Base-by-base conservation (phyloP, 2,797 vertebrate species). In the Hydrolagus colliei region DNA sequence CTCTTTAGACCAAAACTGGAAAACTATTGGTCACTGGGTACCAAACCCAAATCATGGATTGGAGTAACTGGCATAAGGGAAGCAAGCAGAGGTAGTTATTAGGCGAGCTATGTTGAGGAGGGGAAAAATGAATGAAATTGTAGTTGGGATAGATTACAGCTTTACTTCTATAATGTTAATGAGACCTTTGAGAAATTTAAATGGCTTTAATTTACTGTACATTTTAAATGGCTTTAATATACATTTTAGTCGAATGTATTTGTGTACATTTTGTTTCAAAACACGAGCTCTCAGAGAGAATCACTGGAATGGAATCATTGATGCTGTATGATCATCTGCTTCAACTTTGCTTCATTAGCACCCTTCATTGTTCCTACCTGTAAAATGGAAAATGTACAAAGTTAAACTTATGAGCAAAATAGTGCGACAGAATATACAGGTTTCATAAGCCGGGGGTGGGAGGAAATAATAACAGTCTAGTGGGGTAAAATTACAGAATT, bases 331-430 rank as follows among this genome's bases (percentile, higher is more conserved):
- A 80, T 35, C 32, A 0, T 7, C 6, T 2, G 0, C 61, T 80
- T 9, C n/a, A 65, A 2, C 0, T 14, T 4, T 1, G 22, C 1
- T 1, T 0, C 0, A 0, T 27, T 1, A 0, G 1, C 1, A 61
- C 76, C 76, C 11, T 1, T 0, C 0, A 78, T 1, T 18, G 0
- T 0, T 2, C 0, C 1, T 67, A 32, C 4, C 78, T 80, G 78
- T 9, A 63, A 80, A 80, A 1, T 9, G n/a, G 65, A 61, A 59
- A 78, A 80, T 80, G 10, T 32, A 80, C 32, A 6, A 80, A 13
- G 32, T 7, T 13, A 63, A 27, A 27, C 65, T 16, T 27, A 32
- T 72, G n/a, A 61, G 9, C 41, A 77, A 6, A 61, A 78, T 7
- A 27, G 61, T 65, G 27, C 4, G 4, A 8, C 9, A 14, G 20